Percentiles rank a stretch among this genome's conserved stretches.
These are phyloP conservation scores for Apis florea DNA, from an alignment of 1,140 invertebrate species.

Conservation along the genomic window DNA sequence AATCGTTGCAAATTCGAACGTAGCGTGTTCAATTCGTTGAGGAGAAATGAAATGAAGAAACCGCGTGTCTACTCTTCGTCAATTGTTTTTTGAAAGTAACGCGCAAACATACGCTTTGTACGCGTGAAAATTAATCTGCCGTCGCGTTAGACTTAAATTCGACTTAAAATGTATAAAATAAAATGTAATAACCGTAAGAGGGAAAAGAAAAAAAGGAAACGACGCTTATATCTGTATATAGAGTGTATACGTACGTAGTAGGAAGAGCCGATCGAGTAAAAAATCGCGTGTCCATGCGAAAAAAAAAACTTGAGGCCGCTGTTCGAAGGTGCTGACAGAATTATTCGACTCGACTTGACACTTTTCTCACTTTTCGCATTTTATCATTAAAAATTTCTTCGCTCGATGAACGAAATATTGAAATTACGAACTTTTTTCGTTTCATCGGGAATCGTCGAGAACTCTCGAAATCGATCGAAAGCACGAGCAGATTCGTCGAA, in stretches of 20 bases:
- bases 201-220: constrained; percentile 13
- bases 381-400: too few species aligned
- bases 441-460: too few species aligned
- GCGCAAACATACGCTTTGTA: constrained; percentile 74
- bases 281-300: constrained; percentile 4
- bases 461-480: too few species aligned
- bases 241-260: constrained; percentile 41
- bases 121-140: constrained; percentile 66
- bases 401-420: too few species aligned
- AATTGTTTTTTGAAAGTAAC: constrained; percentile 81
- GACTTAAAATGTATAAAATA: constrained; percentile 43
- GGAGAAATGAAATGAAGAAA: constrained; percentile 19
- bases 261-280: constrained; percentile 26
- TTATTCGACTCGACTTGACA: neutral
- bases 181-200: constrained; percentile 6
- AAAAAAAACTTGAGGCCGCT: neutral
- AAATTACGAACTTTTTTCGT: too few species aligned
- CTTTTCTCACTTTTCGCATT: too few species aligned
- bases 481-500: too few species aligned
- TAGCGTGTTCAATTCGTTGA: constrained; percentile 2
- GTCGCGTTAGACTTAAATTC: constrained; percentile 61
- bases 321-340: neutral
- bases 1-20: neutral
- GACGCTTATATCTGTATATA: constrained; percentile 53
- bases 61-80: constrained; percentile 72